Conservation (phyloP, 92 coral and sea anemone species). For the Zoanthus solanderi region DNA sequence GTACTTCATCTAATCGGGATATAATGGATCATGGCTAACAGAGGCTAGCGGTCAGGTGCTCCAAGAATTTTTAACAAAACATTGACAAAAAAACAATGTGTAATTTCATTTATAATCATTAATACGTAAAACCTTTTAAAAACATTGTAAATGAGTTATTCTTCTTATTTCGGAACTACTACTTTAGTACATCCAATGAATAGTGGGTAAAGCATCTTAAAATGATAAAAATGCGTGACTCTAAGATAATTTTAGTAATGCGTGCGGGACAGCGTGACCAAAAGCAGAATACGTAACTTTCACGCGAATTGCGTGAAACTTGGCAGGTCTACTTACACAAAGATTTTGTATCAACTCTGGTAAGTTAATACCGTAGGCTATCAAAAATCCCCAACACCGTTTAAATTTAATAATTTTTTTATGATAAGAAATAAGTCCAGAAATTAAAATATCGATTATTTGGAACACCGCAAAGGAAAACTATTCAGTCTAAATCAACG, state of each 20-base stretch:
- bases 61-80: conserved; percentile 18
- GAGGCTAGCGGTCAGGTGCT: conserved; percentile 18
- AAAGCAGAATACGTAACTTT: conserved; percentile 24
- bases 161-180: conserved; percentile 4
- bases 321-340: conserved; percentile 2
- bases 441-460: no score
- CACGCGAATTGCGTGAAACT: conserved; percentile 34
- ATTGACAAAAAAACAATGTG: conserved; percentile 8
- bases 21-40: conserved; percentile 12
- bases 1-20: not conserved
- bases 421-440: no score
- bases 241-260: conserved; percentile 18
- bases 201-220: conserved; percentile 8
- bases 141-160: conserved; percentile 20
- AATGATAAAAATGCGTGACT: conserved; percentile 17
- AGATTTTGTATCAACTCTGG: no score
- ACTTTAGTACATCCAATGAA: conserved; percentile 7
- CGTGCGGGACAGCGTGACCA: conserved; percentile 34
- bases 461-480: no score
- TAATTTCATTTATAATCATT: conserved; percentile 1
- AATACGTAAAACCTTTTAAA: conserved; percentile 14
- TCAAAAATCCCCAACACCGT: no score
- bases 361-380: no score
- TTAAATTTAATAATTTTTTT: no score
- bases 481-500: no score